These are phyloP conservation scores for Prionailurus viverrinus DNA, from an alignment of 2,113 vertebrate genomes.

Conservation along the genomic window DNA sequence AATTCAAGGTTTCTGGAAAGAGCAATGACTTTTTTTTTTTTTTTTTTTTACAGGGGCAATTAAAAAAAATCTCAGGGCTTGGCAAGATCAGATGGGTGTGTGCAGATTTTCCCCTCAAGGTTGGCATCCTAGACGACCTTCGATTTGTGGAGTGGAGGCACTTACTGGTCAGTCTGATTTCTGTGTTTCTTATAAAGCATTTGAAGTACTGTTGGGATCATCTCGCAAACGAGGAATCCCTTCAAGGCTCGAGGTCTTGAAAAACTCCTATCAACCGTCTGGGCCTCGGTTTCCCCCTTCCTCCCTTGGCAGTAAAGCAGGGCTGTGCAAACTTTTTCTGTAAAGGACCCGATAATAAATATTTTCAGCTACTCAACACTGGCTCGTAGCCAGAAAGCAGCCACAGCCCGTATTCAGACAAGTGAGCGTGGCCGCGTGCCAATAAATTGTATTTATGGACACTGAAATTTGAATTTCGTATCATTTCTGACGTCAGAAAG, in stretches of 20 bases:
- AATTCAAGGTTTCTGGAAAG: constrained; percentile 41
- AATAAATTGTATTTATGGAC: neutral
- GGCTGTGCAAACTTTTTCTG: neutral
- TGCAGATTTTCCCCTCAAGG: neutral
- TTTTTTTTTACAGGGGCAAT: constrained; percentile 42
- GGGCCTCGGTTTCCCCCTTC: neutral
- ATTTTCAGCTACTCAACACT: neutral
- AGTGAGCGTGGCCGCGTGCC: neutral
- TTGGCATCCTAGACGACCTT: neutral
- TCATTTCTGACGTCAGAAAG: neutral
- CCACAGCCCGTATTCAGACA: neutral
- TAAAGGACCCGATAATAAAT: neutral
- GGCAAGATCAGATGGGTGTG: neutral
- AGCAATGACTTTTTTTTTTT: neutral
- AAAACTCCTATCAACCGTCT: neutral
- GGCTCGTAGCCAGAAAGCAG: neutral
- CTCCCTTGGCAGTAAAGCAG: neutral
- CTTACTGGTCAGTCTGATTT: neutral
- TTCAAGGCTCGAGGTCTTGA: neutral
- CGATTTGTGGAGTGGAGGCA: neutral
- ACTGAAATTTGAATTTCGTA: neutral
- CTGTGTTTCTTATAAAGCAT: neutral
- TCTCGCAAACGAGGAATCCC: neutral
- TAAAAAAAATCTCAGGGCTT: neutral
- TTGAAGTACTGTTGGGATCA: neutral